Conservation (phyloP, 2,888 invertebrate species). For the Coremacera marginata region DNA sequence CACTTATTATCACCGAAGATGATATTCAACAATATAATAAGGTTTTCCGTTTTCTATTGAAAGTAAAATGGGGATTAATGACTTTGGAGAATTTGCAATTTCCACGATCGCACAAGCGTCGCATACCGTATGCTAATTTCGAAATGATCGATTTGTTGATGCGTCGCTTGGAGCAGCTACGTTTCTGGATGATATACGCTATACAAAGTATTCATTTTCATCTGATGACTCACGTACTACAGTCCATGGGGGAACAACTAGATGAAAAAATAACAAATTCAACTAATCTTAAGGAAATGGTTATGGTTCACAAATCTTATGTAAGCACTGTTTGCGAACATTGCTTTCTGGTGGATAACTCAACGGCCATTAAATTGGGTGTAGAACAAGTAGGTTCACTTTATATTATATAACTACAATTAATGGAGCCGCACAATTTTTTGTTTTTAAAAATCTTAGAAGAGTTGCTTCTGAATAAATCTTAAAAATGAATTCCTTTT, state of each 20-base stretch:
- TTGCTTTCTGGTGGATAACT: constrained; percentile 59
- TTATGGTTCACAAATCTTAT: constrained; percentile 63
- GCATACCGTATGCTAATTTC: constrained; percentile 56
- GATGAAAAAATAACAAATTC: constrained; percentile 59
- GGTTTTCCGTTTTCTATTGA: constrained; percentile 71
- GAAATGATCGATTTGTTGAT: constrained; percentile 63
- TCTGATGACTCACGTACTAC: constrained; percentile 70
- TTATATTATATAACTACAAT: background rate
- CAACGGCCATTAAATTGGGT: constrained; percentile 53
- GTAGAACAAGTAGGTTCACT: constrained; percentile 58
- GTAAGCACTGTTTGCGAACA: constrained; percentile 60
- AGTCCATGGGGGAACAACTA: constrained; percentile 63
- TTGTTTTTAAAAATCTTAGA: background rate
- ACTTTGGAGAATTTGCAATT: constrained; percentile 71
- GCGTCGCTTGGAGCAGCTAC: constrained; percentile 70
- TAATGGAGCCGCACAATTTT: background rate
- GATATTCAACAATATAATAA: constrained; percentile 62
- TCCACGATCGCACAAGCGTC: constrained; percentile 53
- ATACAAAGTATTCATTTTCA: constrained; percentile 72
- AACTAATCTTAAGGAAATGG: constrained; percentile 61
- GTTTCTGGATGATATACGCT: constrained; percentile 72
- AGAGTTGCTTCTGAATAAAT: background rate
- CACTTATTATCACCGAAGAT: constrained; percentile 57
- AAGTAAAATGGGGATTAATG: constrained; percentile 72
- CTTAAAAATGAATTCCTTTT: background rate